Base-by-base conservation (phyloP, 2,113 vertebrate species). In the Jacana jacana region DNA sequence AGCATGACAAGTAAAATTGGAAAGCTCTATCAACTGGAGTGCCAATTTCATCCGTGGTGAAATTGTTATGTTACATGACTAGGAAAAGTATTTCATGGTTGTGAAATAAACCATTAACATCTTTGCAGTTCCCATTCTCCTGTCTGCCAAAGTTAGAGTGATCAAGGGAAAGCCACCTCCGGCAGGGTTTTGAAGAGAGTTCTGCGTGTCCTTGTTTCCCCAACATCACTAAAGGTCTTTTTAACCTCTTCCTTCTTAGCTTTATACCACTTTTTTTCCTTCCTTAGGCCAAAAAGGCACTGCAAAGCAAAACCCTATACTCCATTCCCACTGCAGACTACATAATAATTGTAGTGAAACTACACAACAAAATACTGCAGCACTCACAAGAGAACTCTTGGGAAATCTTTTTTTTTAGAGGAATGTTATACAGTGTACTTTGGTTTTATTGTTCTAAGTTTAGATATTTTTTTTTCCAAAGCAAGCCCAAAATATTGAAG, bases 1-100 rank as follows among this genome's bases (percentile, higher is more conserved):
- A 69, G 90, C n/a, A 71, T 95, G 92, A 96, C 95, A 97, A 76
- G 88, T 81, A 81, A 86, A 95, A 94, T 68, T 92, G 69, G 90
- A 94, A 86, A 78, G 68, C 51, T 83, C n/a, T 51, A 88, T 66
- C n/a, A 93, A 95, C 46, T 18, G 1, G 55, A 78, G 80, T n/a
- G 48, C 64, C 75, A 90, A 44, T 76, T 92, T 69, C 66, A 85
- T 58, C 71, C 35, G 40, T 4, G 11, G 16, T 23, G 22, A 83
- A 92, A 94, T 9, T 52, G 54, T 76, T 70, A 52, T 4, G 5
- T 55, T 88, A 81, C 16, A 37, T 31, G 71, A 78, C n/a, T 40
- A 72, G 23, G 13, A 91, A 49, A 91, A 93, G 90, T 68, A 93
- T 78, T 91, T 71, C 90, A 86, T 55, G 68, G 40, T 51, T 65